Evolutionary conservation across 2,113 vertebrate genomes (phyloP).

Genomic region (rabbit (Oryctolagus cuniculus)): mOryCun1.1 NC_091432.1:111910001-111910500

Average conservation of each 20-base stretch:
- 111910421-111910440: not conserved
- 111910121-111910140: not conserved
- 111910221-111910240: rapidly evolving
- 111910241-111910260: not conserved
- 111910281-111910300: not conserved
- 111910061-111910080: not conserved
- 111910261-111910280: not conserved
- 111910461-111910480: not conserved
- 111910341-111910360: not conserved
- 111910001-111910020: not conserved
- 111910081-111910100: not conserved
- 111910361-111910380: not conserved
- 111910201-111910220: not conserved
- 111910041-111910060: not conserved
- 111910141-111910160: not conserved
- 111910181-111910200: not conserved
- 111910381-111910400: not conserved
- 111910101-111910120: not conserved
- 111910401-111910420: not conserved
- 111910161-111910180: not conserved
- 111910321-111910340: not conserved
- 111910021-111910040: not conserved
- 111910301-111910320: too few species aligned
- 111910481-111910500: not conserved
- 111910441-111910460: not conserved